Percentiles rank a stretch among this genome's conserved stretches.
Evolutionary conservation across 2,797 vertebrate genomes (phyloP).

Genomic region (Denticeps clupeoides): DNA sequence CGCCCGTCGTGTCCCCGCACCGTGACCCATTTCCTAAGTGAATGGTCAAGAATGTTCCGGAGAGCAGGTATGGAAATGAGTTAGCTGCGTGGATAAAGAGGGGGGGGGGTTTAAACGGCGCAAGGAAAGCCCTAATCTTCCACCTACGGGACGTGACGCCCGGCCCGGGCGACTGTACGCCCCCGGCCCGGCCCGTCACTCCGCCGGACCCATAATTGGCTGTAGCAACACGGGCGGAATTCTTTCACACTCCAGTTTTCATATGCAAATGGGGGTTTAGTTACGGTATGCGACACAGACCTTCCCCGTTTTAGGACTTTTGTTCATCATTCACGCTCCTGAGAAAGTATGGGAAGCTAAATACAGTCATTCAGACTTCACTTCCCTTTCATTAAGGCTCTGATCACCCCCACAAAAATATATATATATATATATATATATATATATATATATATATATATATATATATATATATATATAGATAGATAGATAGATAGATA

Average conservation of each 20-base stretch:
- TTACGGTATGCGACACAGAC: conserved; percentile 69
- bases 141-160: conserved; percentile 39
- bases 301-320: conserved; percentile 64
- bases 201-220: conserved; percentile 44
- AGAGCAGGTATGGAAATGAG: conserved; percentile 46
- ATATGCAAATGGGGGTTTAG: conserved; percentile 74
- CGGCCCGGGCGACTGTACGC: conserved; percentile 38
- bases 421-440: no score
- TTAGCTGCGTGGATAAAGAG: conserved; percentile 41
- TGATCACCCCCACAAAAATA: no score
- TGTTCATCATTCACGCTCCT: conserved; percentile 59
- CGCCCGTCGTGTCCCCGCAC: conserved; percentile 38
- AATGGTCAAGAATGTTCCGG: conserved; percentile 28
- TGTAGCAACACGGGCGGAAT: conserved; percentile 56
- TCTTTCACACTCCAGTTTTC: conserved; percentile 66
- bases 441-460: no score
- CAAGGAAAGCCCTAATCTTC: conserved; percentile 40
- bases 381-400: conserved; percentile 45
- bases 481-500: no score
- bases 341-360: conserved; percentile 50
- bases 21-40: conserved; percentile 39
- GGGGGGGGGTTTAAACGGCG: conserved; percentile 25
- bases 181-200: conserved; percentile 49
- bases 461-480: no score
- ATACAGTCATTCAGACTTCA: conserved; percentile 56